Evolutionary conservation across 1,140 invertebrate species (phyloP).

Genomic region (Eumeta japonica): DNA sequence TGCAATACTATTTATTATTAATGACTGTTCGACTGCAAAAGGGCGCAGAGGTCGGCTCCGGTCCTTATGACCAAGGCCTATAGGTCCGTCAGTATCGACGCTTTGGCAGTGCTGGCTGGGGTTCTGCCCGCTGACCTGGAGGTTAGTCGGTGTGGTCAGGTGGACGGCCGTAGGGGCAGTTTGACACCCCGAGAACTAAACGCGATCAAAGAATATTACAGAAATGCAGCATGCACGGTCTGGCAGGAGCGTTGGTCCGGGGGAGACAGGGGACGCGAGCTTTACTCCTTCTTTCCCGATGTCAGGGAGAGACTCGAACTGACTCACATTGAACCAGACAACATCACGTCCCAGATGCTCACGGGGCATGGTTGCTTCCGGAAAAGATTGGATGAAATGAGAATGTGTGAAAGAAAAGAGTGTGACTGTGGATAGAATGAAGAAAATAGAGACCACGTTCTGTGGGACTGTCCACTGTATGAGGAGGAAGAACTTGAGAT

Average conservation of each 20-base stretch:
- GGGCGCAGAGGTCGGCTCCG: conserved; percentile 14
- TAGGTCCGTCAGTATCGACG: conserved; percentile 14
- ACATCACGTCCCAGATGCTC: too few relatives aligned
- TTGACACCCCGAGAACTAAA: background rate
- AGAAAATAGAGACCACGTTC: too few relatives aligned
- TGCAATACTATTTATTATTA: too few relatives aligned
- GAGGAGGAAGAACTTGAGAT: too few relatives aligned
- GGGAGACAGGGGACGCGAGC: too few relatives aligned
- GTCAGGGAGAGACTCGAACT: background rate
- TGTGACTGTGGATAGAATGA: too few relatives aligned
- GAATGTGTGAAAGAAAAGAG: too few relatives aligned
- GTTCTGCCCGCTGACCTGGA: conserved; percentile 14
- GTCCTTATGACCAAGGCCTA: conserved; percentile 16
- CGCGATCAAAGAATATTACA: background rate
- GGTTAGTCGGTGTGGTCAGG: conserved; percentile 3
- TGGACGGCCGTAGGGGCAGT: background rate
- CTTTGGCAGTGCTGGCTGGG: conserved; percentile 16
- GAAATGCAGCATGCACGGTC: background rate
- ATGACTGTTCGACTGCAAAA: too few relatives aligned
- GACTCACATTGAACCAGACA: conserved; percentile 2
- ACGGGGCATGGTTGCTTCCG: too few relatives aligned
- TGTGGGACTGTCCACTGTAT: too few relatives aligned
- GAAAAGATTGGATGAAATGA: too few relatives aligned
- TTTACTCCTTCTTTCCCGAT: background rate
- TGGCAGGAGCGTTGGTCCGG: conserved; percentile 9